Conservation (phyloP, 2,113 vertebrate species). For the Siniperca chuatsi region DNA sequence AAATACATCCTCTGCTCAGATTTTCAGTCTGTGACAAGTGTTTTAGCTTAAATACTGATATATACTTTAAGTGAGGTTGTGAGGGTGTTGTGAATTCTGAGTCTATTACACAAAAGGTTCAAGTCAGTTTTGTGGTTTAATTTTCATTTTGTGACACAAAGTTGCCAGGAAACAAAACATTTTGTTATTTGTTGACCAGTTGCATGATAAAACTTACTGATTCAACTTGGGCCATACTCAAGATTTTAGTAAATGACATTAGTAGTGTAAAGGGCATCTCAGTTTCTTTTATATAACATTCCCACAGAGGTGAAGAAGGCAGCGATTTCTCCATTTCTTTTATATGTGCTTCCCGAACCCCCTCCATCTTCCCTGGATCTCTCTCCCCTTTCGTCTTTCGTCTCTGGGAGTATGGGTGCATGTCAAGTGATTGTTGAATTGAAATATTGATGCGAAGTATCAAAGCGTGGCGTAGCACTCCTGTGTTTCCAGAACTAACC, state of each 20-base stretch:
- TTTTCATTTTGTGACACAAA: background rate
- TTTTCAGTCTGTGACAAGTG: constrained; percentile 64
- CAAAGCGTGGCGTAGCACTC: constrained; percentile 87
- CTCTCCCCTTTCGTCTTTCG: constrained; percentile 78
- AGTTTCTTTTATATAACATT: constrained; percentile 36
- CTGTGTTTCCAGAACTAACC: constrained; percentile 89
- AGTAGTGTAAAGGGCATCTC: constrained; percentile 4
- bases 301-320: constrained; percentile 61
- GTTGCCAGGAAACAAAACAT: background rate
- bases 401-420: constrained; percentile 85
- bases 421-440: constrained; percentile 90
- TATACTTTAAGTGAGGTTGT: background rate
- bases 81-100: constrained; percentile 13
- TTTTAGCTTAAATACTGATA: constrained; percentile 32
- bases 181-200: background rate
- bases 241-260: constrained; percentile 5
- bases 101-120: background rate
- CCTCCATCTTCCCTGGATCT: constrained; percentile 56
- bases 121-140: background rate
- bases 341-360: constrained; percentile 56
- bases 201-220: background rate
- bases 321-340: constrained; percentile 60
- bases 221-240: background rate
- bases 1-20: constrained; percentile 69
- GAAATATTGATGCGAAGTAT: constrained; percentile 91